A percentile compares a stretch with the other conserved stretches of the same genome.
Conservation (phyloP, 2,888 invertebrate genomes). For the Steinernema scapterisci region DNA sequence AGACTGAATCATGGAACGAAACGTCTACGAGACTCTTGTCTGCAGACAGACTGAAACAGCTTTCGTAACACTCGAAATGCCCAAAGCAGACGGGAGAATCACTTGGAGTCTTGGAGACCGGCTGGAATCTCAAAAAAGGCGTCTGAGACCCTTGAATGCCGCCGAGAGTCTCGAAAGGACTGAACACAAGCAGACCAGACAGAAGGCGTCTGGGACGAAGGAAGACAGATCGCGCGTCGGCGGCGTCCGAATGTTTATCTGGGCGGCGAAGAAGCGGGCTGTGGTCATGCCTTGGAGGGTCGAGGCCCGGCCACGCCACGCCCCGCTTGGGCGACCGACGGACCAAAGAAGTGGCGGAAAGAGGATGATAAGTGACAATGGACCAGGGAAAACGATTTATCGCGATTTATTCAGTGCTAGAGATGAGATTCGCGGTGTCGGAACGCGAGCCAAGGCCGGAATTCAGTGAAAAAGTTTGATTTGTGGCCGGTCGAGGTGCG, state of each 20-base stretch:
- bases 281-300: constrained; percentile 17
- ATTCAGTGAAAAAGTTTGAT: constrained; percentile 3
- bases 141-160: too few species aligned
- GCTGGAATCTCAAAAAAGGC: background rate
- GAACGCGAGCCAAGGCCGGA: background rate
- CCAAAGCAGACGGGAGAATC: too few species aligned
- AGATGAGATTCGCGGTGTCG: background rate
- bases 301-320: background rate
- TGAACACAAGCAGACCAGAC: background rate
- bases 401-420: background rate
- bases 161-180: constrained; percentile 28
- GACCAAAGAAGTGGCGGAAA: background rate
- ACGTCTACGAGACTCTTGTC: too few species aligned
- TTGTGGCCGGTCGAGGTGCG: background rate
- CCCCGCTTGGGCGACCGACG: background rate
- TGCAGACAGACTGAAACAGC: too few species aligned
- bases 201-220: background rate
- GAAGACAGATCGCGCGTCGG: background rate
- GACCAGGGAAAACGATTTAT: background rate
- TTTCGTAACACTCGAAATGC: too few species aligned
- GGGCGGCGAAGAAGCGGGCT: background rate
- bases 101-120: background rate
- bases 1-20: too few species aligned
- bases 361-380: constrained; percentile 11
- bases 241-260: constrained; percentile 2